Evolutionary conservation across 2,797 vertebrate species (phyloP).

Genomic region (Aratinga solstitialis): DNA sequence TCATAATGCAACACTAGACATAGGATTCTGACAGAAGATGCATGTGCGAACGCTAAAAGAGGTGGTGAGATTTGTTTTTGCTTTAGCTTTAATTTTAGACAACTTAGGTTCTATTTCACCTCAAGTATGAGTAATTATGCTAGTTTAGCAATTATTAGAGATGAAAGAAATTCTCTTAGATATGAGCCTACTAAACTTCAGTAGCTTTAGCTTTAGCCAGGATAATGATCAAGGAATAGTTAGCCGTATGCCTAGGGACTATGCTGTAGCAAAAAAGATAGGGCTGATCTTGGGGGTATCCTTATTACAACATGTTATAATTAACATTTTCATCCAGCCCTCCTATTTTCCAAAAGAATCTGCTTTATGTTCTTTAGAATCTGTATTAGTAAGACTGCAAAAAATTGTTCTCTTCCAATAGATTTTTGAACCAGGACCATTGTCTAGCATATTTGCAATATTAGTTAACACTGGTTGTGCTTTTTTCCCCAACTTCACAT

Average conservation of each 20-base stretch:
- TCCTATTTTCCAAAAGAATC: constrained; percentile 8
- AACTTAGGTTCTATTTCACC: constrained; percentile 65
- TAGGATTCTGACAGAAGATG: constrained; percentile 67
- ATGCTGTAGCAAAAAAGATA: constrained; percentile 40
- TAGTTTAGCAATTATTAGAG: constrained; percentile 82
- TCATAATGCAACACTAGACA: constrained; percentile 55
- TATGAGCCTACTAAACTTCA: constrained; percentile 74
- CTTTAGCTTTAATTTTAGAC: constrained; percentile 73
- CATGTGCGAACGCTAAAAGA: constrained; percentile 53
- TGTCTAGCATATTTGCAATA: neutral
- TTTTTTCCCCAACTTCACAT: neutral
- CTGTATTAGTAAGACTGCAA: neutral
- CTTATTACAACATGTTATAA: constrained; percentile 37
- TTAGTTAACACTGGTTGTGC: neutral
- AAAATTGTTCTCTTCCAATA: neutral
- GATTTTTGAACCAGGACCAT: neutral
- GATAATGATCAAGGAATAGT: constrained; percentile 77
- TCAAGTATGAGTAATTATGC: constrained; percentile 79
- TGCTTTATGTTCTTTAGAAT: neutral
- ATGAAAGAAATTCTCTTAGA: constrained; percentile 79
- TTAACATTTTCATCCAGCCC: constrained; percentile 55
- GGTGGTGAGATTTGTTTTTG: constrained; percentile 47
- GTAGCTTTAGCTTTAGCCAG: constrained; percentile 72
- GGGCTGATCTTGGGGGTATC: constrained; percentile 67
- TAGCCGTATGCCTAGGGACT: constrained; percentile 72